A percentile compares a stretch with the other conserved stretches of the same genome.
Evolutionary conservation across 2,113 vertebrate species (phyloP).

Genomic region (Catagonus wagneri): DNA sequence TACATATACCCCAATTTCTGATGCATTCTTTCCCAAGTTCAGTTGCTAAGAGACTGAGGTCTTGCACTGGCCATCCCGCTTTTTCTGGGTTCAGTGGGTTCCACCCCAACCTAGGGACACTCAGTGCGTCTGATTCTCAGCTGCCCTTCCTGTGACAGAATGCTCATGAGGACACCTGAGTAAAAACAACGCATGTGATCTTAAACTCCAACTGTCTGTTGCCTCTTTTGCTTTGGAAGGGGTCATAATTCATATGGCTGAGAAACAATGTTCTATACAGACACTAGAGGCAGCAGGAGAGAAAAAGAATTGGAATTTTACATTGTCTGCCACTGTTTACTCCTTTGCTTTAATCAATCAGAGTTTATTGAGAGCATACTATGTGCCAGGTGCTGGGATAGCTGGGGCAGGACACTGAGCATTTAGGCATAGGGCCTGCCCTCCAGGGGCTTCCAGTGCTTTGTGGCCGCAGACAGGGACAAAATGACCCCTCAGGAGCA

Average conservation of each 20-base stretch:
- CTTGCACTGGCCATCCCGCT: background rate
- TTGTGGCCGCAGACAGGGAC: accelerated
- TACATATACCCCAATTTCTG: background rate
- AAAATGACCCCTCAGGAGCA: background rate
- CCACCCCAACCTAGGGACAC: background rate
- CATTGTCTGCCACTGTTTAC: background rate
- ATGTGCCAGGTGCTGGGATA: background rate
- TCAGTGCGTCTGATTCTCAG: background rate
- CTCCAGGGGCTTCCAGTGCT: background rate
- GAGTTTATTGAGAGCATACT: background rate
- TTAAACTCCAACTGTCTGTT: background rate
- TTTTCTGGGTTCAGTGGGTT: background rate
- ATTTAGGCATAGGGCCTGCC: background rate
- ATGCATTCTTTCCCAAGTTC: background rate
- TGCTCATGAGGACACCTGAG: background rate
- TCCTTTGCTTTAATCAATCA: background rate
- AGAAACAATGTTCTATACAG: background rate
- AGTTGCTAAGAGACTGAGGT: background rate
- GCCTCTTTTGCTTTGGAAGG: background rate
- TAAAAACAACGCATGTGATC: slow-evolving; percentile 3
- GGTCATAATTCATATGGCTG: background rate
- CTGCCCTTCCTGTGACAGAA: background rate
- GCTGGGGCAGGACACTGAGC: background rate
- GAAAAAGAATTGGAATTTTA: background rate
- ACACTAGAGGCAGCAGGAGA: background rate